phyloP scores from a whole-genome alignment of 1,140 invertebrate species.

The Panagrolaimus sp. region DNA sequence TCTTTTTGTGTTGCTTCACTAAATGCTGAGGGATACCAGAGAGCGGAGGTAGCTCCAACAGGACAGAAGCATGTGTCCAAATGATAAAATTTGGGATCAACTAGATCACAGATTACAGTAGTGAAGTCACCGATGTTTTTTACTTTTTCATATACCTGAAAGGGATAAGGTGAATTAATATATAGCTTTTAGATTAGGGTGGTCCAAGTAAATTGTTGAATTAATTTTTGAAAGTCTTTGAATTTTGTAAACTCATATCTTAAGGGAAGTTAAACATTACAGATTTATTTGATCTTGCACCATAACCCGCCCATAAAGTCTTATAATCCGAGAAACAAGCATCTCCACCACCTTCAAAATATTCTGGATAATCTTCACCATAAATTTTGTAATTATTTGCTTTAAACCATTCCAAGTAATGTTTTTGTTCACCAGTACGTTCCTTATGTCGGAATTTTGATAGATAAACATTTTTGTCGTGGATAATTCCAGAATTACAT shows the following conservation, averaged over 20 bases:
- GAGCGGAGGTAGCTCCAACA: slow-evolving; percentile 42
- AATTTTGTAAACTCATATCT: too few relatives aligned
- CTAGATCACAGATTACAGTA: slow-evolving; percentile 49
- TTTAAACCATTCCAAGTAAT: slow-evolving; percentile 54
- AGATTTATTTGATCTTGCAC: slow-evolving; percentile 40
- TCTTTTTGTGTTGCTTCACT: slow-evolving; percentile 45
- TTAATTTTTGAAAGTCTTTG: too few relatives aligned
- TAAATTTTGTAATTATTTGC: slow-evolving; percentile 44
- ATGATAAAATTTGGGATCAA: slow-evolving; percentile 50
- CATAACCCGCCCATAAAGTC: slow-evolving; percentile 56
- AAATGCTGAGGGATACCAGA: slow-evolving; percentile 55
- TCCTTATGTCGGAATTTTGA: slow-evolving; percentile 53
- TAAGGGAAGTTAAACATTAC: slow-evolving; percentile 37
- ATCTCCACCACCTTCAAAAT: slow-evolving; percentile 56
- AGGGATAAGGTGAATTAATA: neutral
- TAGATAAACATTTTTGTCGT: slow-evolving; percentile 51
- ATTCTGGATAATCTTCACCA: slow-evolving; percentile 46
- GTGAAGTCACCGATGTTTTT: slow-evolving; percentile 47
- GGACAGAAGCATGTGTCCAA: slow-evolving; percentile 56
- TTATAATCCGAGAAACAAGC: slow-evolving; percentile 50
- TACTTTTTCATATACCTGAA: slow-evolving; percentile 49
- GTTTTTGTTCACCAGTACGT: slow-evolving; percentile 48
- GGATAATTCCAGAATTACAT: slow-evolving; percentile 48
- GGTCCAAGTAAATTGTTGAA: too few relatives aligned
- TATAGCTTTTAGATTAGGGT: neutral